Evolutionary conservation across 2,888 invertebrate genomes (phyloP), one percentile per base, ranked within the genome.

Genomic region (Apantesis nais): DNA sequence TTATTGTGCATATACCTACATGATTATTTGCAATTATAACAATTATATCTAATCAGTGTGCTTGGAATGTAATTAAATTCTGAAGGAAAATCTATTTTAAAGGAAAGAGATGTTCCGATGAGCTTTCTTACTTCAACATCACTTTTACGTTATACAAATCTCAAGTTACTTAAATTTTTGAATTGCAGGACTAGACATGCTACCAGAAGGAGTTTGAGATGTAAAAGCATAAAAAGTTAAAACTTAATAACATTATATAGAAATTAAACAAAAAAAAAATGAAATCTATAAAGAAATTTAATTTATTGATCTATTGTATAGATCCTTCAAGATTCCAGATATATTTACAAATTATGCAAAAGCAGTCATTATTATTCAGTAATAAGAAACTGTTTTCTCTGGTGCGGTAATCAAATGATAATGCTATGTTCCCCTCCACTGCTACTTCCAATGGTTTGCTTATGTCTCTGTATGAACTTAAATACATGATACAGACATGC

Each of bases 11-110:
- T 78, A 77, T 34, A 34, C 34, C 34, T 81, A 75, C 77, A 78
- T 78, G 80, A 75, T 75, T 34, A 66, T 71, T 78, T 81, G 71
- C 81, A 75, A 74, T 78, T 73, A 73, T 72, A 70, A 68, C 65
- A 58, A 67, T 71, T 29, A 66, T 41, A 48, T 63, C 61, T 68
- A 78, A 73, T 73, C 71, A 73, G 64, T 39, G 65, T 62, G 25
- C 37, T 34, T n/a, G 14, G 39, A 62, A 70, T 66, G 58, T 62
- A 55, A 70, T 70, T 58, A 70, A 41, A 41, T 62, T 12, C 61
- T 52, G 37, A 41, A 37, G 4, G 58, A 44, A 52, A 67, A 12
- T 4, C 14, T 48, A 22, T 31, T 61, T 61, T 34, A 48, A 48
- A 41, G 22, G 31, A 16, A 8, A 31, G 34, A n/a, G 9, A 25